Evolutionary conservation across 2,113 vertebrate species (phyloP), one percentile per base, ranked within the genome.

Genomic region (Meriones unguiculatus): DNA sequence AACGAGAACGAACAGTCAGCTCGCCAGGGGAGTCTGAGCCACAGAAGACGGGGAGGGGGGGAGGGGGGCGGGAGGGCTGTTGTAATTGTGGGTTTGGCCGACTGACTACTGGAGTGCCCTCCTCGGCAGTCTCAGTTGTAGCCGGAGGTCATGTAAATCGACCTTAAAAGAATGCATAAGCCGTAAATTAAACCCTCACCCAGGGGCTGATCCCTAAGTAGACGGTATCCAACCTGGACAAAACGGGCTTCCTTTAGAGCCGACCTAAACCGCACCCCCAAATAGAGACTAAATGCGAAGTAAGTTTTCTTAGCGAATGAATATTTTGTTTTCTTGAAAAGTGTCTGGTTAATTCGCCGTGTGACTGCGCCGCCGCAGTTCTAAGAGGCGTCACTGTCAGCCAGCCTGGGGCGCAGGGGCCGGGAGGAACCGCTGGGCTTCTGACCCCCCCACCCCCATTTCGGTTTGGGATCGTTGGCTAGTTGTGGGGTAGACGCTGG

Each of bases 91-190:
- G 98, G 98, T 97, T 98, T 97, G 97, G 97, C 98, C 98, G 98
- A 97, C 98, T 72, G 97, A 98, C 98, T 98, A 97, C 98, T 97
- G 95, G 97, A 98, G 98, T 98, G 97, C 96, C 94, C 98, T 98
- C 98, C 98, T 98, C 97, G 96, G 98, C 99, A 98, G 98, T 98
- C 98, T 99, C 98, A 98, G 99, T 99, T 99, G 99, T 99, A 98
- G 98, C 98, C 98, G 97, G 99, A 98, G 99, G 99, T 99, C 99
- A 99, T 98, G 99, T 98, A 99, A 99, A 99, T 98, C 99, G 99
- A 99, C 99, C 99, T 99, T 98, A 98, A 98, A 99, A 99, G 99
- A 99, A 99, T 99, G 99, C 99, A 99, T 98, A 99, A 99, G 99
- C 98, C 99, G 99, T 99, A 99, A 99, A 99, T 99, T 99, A 99